phyloP scores from a whole-genome alignment of 1,140 invertebrate genomes.

The Hypsibius dujardini region DNA sequence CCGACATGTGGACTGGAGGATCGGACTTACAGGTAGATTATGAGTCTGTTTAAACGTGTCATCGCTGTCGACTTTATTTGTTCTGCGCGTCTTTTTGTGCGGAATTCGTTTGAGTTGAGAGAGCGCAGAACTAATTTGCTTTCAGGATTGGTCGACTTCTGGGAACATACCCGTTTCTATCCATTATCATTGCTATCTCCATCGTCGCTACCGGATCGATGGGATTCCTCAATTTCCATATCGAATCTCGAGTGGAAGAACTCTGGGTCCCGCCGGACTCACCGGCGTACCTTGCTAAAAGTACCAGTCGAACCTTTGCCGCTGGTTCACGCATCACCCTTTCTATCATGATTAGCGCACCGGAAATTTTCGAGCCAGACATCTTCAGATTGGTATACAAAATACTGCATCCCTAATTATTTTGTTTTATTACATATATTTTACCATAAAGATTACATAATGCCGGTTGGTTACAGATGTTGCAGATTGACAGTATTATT shows the following conservation, averaged over 20 bases:
- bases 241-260: constrained; percentile 5
- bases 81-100: too few species aligned
- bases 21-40: constrained; percentile 5
- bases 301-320: not conserved
- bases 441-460: not conserved
- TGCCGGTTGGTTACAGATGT: not conserved
- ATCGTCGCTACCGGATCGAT: constrained; percentile 8
- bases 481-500: not conserved
- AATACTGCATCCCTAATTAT: too few species aligned
- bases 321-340: not conserved
- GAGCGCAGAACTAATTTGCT: not conserved
- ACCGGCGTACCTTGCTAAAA: not conserved
- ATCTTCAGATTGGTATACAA: not conserved
- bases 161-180: not conserved
- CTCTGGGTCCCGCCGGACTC: not conserved
- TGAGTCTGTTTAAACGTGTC: not conserved
- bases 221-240: constrained; percentile 8
- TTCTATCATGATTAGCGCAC: not conserved
- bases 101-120: too few species aligned
- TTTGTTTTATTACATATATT: not conserved
- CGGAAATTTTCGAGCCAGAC: not conserved
- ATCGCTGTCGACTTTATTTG: too few species aligned
- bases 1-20: not conserved
- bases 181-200: constrained; percentile 12
- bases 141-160: constrained; percentile 3